Percentiles rank a stretch among this genome's conserved stretches.
phyloP scores from a whole-genome alignment of 2,888 invertebrate genomes.

The Eupithecia dodoneata region DNA sequence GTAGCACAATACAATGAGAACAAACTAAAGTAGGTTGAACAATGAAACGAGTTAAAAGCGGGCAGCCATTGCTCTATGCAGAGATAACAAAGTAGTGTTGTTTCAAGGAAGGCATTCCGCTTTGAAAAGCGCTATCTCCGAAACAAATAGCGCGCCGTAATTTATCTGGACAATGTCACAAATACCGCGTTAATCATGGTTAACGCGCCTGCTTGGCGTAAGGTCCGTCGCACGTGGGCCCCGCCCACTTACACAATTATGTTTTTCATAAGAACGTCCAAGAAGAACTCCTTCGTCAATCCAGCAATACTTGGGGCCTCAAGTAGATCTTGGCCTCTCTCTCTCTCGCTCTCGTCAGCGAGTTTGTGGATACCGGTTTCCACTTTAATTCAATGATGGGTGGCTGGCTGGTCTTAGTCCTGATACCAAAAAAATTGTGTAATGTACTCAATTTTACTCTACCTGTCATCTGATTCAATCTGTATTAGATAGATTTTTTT shows the following conservation, averaged over 20 bases:
- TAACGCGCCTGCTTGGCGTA: conserved; percentile 47
- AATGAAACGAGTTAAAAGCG: not conserved
- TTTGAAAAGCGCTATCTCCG: conserved; percentile 52
- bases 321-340: not conserved
- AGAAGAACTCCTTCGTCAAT: not conserved
- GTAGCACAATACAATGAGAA: not conserved
- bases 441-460: no score
- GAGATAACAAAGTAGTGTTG: not conserved
- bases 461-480: no score
- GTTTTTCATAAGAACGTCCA: not conserved
- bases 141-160: conserved; percentile 61
- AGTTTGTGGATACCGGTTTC: no score
- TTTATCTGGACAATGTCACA: conserved; percentile 60
- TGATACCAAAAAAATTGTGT: no score
- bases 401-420: no score
- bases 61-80: not conserved
- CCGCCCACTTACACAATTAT: not conserved
- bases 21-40: not conserved
- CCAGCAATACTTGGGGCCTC: not conserved
- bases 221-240: conserved; percentile 14
- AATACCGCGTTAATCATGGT: conserved; percentile 60
- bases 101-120: conserved; percentile 6
- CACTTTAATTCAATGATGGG: no score
- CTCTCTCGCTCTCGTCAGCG: no score
- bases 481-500: no score